Conservation (phyloP, 2,797 vertebrate species). For the Delichon dasypus region DNA sequence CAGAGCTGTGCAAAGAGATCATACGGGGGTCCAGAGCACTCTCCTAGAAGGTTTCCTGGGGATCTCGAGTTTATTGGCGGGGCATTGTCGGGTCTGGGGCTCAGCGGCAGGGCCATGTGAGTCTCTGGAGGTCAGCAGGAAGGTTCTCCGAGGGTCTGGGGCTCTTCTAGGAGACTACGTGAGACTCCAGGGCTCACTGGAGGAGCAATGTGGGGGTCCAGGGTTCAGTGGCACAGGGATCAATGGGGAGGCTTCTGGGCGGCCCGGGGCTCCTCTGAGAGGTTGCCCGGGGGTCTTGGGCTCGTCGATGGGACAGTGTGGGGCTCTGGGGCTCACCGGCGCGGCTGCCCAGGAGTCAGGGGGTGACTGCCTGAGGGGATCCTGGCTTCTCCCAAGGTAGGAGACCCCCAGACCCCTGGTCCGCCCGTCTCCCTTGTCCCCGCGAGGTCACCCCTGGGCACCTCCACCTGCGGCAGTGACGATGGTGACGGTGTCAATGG, state of each 20-base stretch:
- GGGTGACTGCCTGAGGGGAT: not conserved
- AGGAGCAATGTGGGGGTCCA: not conserved
- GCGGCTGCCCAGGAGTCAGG: accelerated
- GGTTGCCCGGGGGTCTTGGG: not conserved
- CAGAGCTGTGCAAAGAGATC: not conserved
- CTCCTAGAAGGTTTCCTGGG: not conserved
- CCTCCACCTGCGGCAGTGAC: not conserved
- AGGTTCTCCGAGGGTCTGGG: accelerated
- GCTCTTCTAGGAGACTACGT: accelerated
- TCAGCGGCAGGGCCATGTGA: not conserved
- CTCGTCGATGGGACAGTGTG: not conserved
- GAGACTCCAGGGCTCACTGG: not conserved
- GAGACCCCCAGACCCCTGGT: not conserved
- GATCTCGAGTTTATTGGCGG: accelerated
- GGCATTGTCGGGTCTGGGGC: too few species aligned
- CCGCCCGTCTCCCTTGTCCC: not conserved
- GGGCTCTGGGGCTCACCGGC: too few species aligned
- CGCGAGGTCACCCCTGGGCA: accelerated
- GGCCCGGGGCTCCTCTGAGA: not conserved
- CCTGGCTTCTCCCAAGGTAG: not conserved
- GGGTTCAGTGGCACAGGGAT: not conserved
- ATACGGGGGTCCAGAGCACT: accelerated
- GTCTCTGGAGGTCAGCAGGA: not conserved
- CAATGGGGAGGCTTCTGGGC: not conserved
- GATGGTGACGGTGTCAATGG: accelerated